Evolutionary conservation across 2,113 vertebrate genomes (phyloP).

Genomic region (Neogobius melanostomus): DNA sequence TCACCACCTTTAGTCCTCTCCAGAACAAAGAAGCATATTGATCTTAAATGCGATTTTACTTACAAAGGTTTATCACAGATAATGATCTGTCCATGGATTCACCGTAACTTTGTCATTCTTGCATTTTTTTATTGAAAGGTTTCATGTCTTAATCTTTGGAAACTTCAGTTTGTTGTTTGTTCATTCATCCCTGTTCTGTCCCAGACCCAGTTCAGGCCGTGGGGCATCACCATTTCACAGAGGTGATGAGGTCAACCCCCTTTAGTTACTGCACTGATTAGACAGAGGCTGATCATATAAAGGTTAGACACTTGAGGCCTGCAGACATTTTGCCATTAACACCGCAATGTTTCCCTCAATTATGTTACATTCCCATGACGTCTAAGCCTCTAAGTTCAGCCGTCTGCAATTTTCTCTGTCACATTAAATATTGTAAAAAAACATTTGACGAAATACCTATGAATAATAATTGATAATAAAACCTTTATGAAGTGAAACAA

Average conservation of each 20-base stretch:
- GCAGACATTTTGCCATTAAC: background rate
- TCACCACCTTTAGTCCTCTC: conserved; percentile 46
- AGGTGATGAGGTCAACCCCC: conserved; percentile 57
- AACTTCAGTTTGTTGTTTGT: too few relatives aligned
- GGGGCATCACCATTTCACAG: conserved; percentile 48
- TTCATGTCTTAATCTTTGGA: too few relatives aligned
- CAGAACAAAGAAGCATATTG: background rate
- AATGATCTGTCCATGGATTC: too few relatives aligned
- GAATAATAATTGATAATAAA: too few relatives aligned
- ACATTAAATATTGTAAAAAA: too few relatives aligned
- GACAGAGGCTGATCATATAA: conserved; percentile 29
- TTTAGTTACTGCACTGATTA: conserved; percentile 42
- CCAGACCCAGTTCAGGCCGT: conserved; percentile 47
- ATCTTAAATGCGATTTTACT: background rate
- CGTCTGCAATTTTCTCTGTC: background rate
- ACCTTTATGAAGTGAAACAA: too few relatives aligned
- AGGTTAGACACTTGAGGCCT: background rate
- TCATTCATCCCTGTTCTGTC: background rate
- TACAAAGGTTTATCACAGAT: too few relatives aligned
- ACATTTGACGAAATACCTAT: too few relatives aligned
- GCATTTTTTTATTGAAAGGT: too few relatives aligned
- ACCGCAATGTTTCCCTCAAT: background rate
- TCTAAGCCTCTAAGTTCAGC: background rate
- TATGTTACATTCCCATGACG: background rate
- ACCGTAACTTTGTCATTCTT: too few relatives aligned